These are phyloP conservation scores for Hydrotaea diabolus DNA, from an alignment of 2,888 invertebrate genomes.

Conservation along the genomic window DNA sequence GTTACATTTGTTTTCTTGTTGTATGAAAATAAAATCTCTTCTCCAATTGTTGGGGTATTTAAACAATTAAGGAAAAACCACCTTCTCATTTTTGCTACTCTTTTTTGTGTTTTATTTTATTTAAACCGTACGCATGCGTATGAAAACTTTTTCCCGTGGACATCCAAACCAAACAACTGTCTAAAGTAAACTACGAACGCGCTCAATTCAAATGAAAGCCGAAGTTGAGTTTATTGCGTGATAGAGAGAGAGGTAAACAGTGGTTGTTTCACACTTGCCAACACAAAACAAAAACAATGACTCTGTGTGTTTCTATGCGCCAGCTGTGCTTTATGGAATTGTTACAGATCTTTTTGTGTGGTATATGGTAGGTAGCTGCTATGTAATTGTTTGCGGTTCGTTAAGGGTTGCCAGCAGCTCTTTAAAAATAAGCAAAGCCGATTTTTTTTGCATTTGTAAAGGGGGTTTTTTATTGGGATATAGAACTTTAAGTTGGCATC, in stretches of 20 bases:
- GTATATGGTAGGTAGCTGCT: conserved; percentile 23
- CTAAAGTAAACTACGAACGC: conserved; percentile 64
- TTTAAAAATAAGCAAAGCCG: no score
- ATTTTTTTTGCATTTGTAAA: no score
- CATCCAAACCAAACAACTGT: conserved; percentile 61
- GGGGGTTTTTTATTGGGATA: no score
- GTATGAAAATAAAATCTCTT: not conserved
- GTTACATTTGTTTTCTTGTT: not conserved
- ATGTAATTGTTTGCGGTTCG: no score
- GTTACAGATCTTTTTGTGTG: not conserved
- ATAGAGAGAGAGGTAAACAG: conserved; percentile 37
- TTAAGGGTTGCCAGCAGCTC: no score
- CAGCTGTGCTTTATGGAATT: conserved; percentile 40
- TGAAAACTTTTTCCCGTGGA: not conserved
- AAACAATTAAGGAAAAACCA: conserved; percentile 19
- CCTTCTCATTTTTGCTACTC: conserved; percentile 42
- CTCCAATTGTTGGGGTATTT: conserved; percentile 3
- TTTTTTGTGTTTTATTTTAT: conserved; percentile 1
- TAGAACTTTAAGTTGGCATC: no score
- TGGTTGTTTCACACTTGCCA: no score
- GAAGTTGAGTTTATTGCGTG: conserved; percentile 52
- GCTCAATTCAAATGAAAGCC: conserved; percentile 64
- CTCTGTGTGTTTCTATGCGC: conserved; percentile 6
- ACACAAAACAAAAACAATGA: conserved; percentile 46
- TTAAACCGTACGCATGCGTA: not conserved